A percentile compares a stretch with the other conserved stretches of the same genome.
Conservation (phyloP, 2,113 vertebrate genomes). For the Okapia johnstoni region DNA sequence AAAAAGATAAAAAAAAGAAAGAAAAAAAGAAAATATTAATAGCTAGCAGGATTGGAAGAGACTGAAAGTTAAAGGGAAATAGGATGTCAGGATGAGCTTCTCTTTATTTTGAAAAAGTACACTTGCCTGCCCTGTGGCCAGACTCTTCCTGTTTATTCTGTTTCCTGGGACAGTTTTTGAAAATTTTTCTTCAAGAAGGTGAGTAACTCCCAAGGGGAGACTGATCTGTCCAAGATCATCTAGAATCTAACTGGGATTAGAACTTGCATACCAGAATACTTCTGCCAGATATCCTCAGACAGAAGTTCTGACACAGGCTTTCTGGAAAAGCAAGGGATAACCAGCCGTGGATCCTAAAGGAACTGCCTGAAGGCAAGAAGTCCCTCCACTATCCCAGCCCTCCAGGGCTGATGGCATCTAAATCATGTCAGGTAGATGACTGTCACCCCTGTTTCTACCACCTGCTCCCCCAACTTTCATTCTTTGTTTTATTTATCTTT, state of each 20-base stretch:
- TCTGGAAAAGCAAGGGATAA: neutral
- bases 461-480: neutral
- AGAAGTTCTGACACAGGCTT: neutral
- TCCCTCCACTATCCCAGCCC: neutral
- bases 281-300: neutral
- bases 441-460: neutral
- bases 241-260: neutral
- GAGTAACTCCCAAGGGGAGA: neutral
- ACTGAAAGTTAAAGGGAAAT: neutral
- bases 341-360: fast-evolving
- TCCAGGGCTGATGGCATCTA: neutral
- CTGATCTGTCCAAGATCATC: neutral
- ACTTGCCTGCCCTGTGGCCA: neutral
- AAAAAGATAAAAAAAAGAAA: constrained; percentile 58
- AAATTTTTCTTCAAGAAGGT: neutral
- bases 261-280: neutral
- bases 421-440: neutral
- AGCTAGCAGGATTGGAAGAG: neutral
- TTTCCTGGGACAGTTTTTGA: neutral
- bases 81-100: neutral
- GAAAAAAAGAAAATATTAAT: constrained; percentile 47
- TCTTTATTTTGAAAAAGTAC: neutral
- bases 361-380: neutral
- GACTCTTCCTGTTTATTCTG: neutral
- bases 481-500: neutral